phyloP scores from a whole-genome alignment of 2,888 invertebrate species.

The Eurois occulta region DNA sequence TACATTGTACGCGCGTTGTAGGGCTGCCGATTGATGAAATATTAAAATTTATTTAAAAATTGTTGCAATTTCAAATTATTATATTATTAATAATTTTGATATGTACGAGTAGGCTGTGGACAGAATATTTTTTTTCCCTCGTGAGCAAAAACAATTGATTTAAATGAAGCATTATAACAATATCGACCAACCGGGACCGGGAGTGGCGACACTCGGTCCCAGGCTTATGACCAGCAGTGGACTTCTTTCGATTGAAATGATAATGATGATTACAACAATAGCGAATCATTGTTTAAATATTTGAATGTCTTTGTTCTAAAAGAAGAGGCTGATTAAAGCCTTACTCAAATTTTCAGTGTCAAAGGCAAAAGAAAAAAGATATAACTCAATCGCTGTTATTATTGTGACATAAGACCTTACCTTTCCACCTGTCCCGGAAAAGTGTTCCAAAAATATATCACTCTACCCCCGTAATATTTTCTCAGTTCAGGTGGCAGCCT shows the following conservation, averaged over 20 bases:
- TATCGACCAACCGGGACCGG: too few species aligned
- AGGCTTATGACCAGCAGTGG: too few species aligned
- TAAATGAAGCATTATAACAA: too few species aligned
- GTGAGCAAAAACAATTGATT: neutral
- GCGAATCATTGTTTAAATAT: too few species aligned
- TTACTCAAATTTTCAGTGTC: neutral
- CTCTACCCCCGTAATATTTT: conserved; percentile 63
- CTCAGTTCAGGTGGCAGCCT: conserved; percentile 65
- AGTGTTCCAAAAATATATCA: conserved; percentile 64
- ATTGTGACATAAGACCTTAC: conserved; percentile 61
- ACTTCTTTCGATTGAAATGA: too few species aligned
- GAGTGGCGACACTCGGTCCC: too few species aligned
- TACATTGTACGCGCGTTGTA: conserved; percentile 69
- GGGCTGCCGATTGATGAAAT: conserved; percentile 55
- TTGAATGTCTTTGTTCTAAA: neutral
- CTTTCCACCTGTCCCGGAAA: conserved; percentile 59
- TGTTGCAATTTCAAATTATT: neutral
- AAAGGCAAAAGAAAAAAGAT: conserved; percentile 15
- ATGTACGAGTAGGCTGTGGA: neutral
- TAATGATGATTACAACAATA: neutral
- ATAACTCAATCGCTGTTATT: conserved; percentile 58
- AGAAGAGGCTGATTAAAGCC: too few species aligned
- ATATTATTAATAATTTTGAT: too few species aligned
- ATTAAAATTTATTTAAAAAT: neutral
- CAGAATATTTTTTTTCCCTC: neutral